Percentiles rank a stretch among this genome's conserved stretches.
Evolutionary conservation across 2,888 invertebrate species (phyloP).

Genomic region (Ferdinandea cuprea): DNA sequence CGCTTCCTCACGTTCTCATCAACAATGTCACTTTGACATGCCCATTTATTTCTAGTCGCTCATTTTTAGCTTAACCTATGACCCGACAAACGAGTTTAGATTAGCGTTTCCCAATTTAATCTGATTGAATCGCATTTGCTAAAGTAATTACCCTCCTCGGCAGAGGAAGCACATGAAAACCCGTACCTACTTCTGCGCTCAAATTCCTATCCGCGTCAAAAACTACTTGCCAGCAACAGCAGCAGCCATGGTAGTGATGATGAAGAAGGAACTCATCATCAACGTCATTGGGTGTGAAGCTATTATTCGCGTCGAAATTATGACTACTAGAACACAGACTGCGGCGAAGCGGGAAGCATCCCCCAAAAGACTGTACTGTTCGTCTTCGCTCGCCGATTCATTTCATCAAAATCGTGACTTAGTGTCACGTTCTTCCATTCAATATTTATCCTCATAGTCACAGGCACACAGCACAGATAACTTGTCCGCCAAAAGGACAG

Average conservation of each 20-base stretch:
- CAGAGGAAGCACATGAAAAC: neutral
- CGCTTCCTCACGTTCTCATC: too few species aligned
- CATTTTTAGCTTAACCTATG: too few species aligned
- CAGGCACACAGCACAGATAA: constrained; percentile 7
- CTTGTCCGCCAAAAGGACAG: constrained; percentile 59
- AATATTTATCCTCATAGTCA: constrained; percentile 61
- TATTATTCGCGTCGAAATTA: constrained; percentile 63
- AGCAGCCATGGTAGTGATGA: constrained; percentile 50
- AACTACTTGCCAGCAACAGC: constrained; percentile 35
- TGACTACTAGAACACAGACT: constrained; percentile 58
- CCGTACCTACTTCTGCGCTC: neutral
- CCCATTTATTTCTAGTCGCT: too few species aligned
- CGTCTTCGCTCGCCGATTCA: constrained; percentile 50
- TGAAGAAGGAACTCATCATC: constrained; percentile 66
- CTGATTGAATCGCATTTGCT: too few species aligned
- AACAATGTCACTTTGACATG: too few species aligned
- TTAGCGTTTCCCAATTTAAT: too few species aligned
- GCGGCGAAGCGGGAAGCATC: neutral
- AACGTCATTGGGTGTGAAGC: constrained; percentile 74
- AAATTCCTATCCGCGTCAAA: constrained; percentile 32
- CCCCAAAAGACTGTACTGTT: constrained; percentile 2
- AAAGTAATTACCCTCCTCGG: constrained; percentile 29
- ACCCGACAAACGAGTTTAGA: too few species aligned
- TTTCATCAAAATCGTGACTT: constrained; percentile 80
- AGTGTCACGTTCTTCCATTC: constrained; percentile 79